These are phyloP conservation scores for Molothrus aeneus DNA, from an alignment of 2,797 vertebrate species.

Conservation along the genomic window DNA sequence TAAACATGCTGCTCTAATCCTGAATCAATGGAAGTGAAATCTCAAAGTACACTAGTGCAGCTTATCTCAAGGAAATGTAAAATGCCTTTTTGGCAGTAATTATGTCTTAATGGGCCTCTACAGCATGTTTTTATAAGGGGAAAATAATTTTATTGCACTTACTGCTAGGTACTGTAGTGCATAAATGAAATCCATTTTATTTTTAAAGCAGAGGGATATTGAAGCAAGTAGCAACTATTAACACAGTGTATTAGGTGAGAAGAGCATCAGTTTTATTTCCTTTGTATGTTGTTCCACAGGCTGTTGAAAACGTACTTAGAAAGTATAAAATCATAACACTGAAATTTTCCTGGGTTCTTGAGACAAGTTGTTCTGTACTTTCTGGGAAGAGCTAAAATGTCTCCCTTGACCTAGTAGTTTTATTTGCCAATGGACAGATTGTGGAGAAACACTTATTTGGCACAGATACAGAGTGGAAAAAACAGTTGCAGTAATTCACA, in stretches of 20 bases:
- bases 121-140: not conserved
- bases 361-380: not conserved
- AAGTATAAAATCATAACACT: not conserved
- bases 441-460: not conserved
- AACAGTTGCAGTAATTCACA: not conserved
- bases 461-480: not conserved
- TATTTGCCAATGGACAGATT: not conserved
- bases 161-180: not conserved
- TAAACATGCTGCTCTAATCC: constrained; percentile 39
- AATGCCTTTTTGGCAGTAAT: constrained; percentile 62
- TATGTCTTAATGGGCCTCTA: constrained; percentile 68
- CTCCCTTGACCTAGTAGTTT: not conserved
- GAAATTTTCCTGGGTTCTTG: not conserved
- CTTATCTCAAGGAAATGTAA: constrained; percentile 59
- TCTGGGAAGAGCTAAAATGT: not conserved
- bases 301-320: not conserved
- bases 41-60: constrained; percentile 38
- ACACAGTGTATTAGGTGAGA: not conserved
- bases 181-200: not conserved
- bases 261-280: not conserved
- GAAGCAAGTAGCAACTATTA: not conserved
- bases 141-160: constrained; percentile 56
- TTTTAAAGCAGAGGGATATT: not conserved
- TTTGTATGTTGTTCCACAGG: not conserved
- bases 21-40: constrained; percentile 52